These are phyloP conservation scores for Anoplius nigerrimus DNA, from an alignment of 2,888 invertebrate genomes.

Conservation along the genomic window DNA sequence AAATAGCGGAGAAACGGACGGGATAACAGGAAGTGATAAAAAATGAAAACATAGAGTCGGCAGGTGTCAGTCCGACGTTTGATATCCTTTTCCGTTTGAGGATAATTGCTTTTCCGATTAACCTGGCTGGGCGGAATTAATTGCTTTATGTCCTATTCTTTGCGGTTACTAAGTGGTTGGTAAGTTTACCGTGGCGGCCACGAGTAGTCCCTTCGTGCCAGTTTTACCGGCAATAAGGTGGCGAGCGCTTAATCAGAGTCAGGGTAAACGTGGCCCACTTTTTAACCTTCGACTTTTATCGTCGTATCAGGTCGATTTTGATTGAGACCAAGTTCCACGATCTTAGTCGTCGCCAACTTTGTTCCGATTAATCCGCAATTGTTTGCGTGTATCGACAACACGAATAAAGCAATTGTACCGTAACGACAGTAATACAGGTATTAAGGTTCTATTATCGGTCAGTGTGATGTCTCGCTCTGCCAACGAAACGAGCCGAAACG, in stretches of 20 bases:
- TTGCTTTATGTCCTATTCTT: slow-evolving; percentile 30
- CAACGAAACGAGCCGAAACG: neutral
- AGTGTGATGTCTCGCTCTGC: no score
- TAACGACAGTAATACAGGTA: no score
- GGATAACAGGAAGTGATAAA: slow-evolving; percentile 22
- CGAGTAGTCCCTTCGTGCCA: slow-evolving; percentile 24
- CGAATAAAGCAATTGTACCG: no score
- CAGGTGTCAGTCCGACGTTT: no score
- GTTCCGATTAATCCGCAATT: no score
- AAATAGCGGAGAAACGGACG: no score
- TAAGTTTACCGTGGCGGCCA: slow-evolving; percentile 33
- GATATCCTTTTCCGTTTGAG: no score
- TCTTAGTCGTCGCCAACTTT: no score
- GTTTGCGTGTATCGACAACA: no score
- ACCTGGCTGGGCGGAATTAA: slow-evolving; percentile 28
- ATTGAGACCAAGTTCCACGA: no score
- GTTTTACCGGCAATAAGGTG: slow-evolving; percentile 49
- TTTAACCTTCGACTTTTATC: slow-evolving; percentile 27
- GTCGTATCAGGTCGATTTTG: neutral
- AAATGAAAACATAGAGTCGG: neutral
- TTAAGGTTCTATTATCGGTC: no score
- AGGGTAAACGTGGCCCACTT: slow-evolving; percentile 56
- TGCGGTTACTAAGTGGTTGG: neutral
- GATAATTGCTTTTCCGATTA: slow-evolving; percentile 31
- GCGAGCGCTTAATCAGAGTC: slow-evolving; percentile 56